These are phyloP conservation scores for Cyprinella venusta DNA, from an alignment of 2,797 vertebrate genomes.

Conservation along the genomic window DNA sequence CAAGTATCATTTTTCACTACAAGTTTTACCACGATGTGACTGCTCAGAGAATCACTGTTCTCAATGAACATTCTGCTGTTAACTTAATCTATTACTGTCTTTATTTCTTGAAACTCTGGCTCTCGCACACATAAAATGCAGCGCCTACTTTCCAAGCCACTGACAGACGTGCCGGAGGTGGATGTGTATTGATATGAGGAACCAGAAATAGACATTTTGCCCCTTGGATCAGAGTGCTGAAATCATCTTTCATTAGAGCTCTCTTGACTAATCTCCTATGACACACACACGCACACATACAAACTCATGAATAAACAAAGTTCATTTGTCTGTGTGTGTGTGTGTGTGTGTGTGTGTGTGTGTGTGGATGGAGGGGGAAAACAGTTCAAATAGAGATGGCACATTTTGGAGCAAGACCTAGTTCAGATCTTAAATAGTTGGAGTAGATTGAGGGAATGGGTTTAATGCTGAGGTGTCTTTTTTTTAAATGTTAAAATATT, in stretches of 20 bases:
- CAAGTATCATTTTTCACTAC: background rate
- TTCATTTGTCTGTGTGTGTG: conserved; percentile 7
- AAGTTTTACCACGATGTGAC: background rate
- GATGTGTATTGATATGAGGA: conserved; percentile 66
- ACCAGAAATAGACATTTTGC: conserved; percentile 73
- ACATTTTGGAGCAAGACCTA: background rate
- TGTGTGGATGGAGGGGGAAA: background rate
- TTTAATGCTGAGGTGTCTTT: background rate
- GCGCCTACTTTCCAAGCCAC: conserved; percentile 54
- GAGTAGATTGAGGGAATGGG: background rate
- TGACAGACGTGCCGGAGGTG: conserved; percentile 53
- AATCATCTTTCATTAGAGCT: conserved; percentile 69
- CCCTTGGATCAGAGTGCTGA: conserved; percentile 65
- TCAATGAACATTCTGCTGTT: background rate
- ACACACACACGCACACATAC: conserved; percentile 56
- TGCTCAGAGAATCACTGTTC: conserved; percentile 1
- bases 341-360: background rate
- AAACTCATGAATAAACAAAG: conserved; percentile 58
- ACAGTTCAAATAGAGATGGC: background rate
- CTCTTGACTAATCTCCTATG: conserved; percentile 65
- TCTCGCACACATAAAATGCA: conserved; percentile 51
- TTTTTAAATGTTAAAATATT: background rate
- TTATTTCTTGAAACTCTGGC: conserved; percentile 14
- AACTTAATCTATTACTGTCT: conserved; percentile 16
- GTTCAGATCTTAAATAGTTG: background rate